Evolutionary conservation across 2,797 vertebrate genomes (phyloP), one percentile per base, ranked within the genome.

Genomic region (Diplodus puntazzo): DNA sequence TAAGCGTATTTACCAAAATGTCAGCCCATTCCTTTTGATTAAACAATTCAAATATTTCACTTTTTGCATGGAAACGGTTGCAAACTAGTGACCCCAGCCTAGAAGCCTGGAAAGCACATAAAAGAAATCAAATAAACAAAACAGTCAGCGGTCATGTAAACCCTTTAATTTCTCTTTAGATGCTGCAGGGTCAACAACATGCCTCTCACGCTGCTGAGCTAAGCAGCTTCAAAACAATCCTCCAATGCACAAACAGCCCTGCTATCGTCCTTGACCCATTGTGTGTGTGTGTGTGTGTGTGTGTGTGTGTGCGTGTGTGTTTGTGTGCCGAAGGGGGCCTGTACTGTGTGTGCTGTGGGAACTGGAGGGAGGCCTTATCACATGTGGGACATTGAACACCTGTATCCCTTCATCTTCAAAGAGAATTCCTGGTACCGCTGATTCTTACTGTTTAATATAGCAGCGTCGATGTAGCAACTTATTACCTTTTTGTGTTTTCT

Each of bases 351-450:
- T 88, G 84, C 86, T 76, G 48, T 23, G 65, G 62, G 76, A 83
- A 70, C 66, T 64, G 88, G 70, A 86, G 82, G 70, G 83, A 71
- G 71, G 80, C 75, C 86, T 94, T 92, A 94, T 92, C 94, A 23
- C 63, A 81, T 92, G 94, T 98, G 97, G 89, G 98, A 98, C 79
- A 91, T 90, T 53, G 46, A 59, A 83, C 98, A 99, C 94, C 97
- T 99, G 98, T 80, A 48, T 64, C 50, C 59, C 11, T 23, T 50
- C 57, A 50, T 66, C 77, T 91, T 93, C 81, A 89, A 88, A 90
- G 80, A 61, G 17, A 39, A 21, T 14, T 61, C 89, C 92, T 78
- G 79, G 86, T 62, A 10, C 81, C 60, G 81, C 73, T 10, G 27
- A 81, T 45, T 75, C 62, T n/a, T 25, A 11, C 65, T n/a, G 61